Evolutionary conservation across 1,140 invertebrate species (phyloP), one percentile per base, ranked within the genome.

Genomic region (Drosophila quadrilineata): DNA sequence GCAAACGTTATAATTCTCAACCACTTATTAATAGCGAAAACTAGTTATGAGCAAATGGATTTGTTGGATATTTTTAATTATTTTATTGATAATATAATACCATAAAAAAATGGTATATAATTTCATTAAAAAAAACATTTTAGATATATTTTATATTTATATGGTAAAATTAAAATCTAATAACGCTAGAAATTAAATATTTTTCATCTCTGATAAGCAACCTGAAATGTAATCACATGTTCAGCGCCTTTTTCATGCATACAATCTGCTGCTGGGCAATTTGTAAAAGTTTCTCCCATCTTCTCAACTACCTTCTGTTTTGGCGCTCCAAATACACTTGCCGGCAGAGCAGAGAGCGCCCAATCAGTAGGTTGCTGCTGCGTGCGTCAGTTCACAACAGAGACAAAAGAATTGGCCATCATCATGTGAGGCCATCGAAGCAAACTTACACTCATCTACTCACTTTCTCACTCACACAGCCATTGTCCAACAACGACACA

Each of bases 331-430:
- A 62, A 59, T 67, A 22, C 10, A 53, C 26, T 54, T 38, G 58
- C 49, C 65, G 59, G 50, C 29, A 54, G 29, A n/a, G 41, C 24
- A 41, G 35, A 63, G 38, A 48, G 43, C 28, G 41, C 21, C 48
- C 41, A 35, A 22, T 54, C 31, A 45, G 49, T 43, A 19, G 12
- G 49, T 24, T 54, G 41, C 52, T 14, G 52, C 43, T 43, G 50
- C 26, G 50, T 54, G 14, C 6, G 38, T 43, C 36, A 28, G 10
- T 67, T 67, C 56, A 67, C 46, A 67, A 67, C 64, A 67, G 64
- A 68, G 59, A 68, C 65, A 68, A 68, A 63, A 68, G 65, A 62
- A 68, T 63, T 56, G 59, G 57, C 56, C 63, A 59, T 66, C 52
- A 21, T 8, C 59, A 48, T 62, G 21, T 54, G 65, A 63, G 65